Base-by-base conservation (phyloP, 2,888 invertebrate species). In the Apocheima hispidaria region DNA sequence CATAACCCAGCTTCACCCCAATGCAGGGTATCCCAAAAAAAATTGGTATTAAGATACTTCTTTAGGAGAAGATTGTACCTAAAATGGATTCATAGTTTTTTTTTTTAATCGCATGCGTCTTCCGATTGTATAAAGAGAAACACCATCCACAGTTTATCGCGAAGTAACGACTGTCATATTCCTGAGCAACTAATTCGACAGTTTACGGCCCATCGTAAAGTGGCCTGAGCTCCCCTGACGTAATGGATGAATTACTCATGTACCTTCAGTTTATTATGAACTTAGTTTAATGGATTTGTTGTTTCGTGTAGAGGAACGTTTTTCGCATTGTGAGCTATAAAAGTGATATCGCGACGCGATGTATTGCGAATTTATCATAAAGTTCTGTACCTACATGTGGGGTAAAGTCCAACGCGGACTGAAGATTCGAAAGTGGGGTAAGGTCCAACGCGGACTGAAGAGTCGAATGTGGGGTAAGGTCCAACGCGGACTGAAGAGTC, bases 131-230 rank as follows among this genome's bases (percentile, higher is more conserved):
- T 44, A 44, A 44, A 44, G 26, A 16, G 16, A 14, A 16, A 44
- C 44, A 44, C 16, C 26, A 14, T 23, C 16, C 3, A 28, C 35
- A 20, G 18, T 40, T 59, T 51, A 63, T 55, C 48, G 44, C 38
- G 40, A 38, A 51, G 35, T 16, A 52, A 60, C 60, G 63, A 57
- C 63, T 58, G 61, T 58, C 64, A 62, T 68, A 67, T 48, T 61
- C 59, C 50, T 44, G 33, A 35, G 60, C 49, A 57, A 61, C 65
- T 69, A 71, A 70, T 65, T 71, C 67, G 53, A 57, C 63, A 59
- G 51, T 50, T 35, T 70, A 73, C 54, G 55, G 26, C 50, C 38
- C 60, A 30, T 60, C 73, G 65, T 73, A 71, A 73, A 71, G 54
- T 54, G 49, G 52, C 57, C 35, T 53, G 55, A 53, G 62, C 51